Evolutionary conservation across 2,797 vertebrate genomes (phyloP).

Genomic region (Phalanger gymnotis): DNA sequence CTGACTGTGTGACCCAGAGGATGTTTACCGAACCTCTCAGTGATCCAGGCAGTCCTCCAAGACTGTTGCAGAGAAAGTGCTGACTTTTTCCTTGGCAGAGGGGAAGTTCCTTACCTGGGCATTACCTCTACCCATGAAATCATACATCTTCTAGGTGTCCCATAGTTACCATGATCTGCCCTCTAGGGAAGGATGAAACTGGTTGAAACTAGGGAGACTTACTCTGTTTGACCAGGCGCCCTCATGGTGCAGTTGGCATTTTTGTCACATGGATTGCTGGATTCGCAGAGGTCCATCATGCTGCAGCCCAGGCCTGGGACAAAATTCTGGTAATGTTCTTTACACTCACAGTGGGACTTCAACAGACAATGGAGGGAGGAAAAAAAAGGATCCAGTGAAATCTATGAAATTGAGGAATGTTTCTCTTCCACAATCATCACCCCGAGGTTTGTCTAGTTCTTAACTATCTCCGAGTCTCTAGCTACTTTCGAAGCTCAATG

Average conservation of each 20-base stretch:
- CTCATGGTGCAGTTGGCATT: conserved; percentile 89
- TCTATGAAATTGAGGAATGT: neutral
- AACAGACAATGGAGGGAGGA: conserved; percentile 43
- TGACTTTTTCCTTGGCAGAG: neutral
- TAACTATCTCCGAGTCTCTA: neutral
- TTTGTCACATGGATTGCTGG: conserved; percentile 88
- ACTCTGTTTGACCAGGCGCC: conserved; percentile 87
- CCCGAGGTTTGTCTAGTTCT: neutral
- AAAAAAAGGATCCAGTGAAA: neutral
- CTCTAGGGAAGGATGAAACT: neutral
- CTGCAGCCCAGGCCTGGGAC: conserved; percentile 85
- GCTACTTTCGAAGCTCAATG: neutral
- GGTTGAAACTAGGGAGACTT: conserved; percentile 76
- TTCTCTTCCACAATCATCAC: neutral
- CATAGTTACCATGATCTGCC: neutral
- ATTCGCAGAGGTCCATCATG: conserved; percentile 86
- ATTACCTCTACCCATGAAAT: neutral
- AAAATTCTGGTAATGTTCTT: conserved; percentile 87
- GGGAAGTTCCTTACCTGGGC: neutral
- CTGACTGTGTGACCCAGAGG: neutral
- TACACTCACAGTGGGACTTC: conserved; percentile 95
- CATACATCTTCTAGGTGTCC: neutral
- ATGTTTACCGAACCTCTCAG: neutral
- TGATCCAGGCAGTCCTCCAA: neutral
- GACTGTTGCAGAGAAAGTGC: neutral